Evolutionary conservation across 2,113 vertebrate species (phyloP).

Genomic region (Ceyx margarethae): DNA sequence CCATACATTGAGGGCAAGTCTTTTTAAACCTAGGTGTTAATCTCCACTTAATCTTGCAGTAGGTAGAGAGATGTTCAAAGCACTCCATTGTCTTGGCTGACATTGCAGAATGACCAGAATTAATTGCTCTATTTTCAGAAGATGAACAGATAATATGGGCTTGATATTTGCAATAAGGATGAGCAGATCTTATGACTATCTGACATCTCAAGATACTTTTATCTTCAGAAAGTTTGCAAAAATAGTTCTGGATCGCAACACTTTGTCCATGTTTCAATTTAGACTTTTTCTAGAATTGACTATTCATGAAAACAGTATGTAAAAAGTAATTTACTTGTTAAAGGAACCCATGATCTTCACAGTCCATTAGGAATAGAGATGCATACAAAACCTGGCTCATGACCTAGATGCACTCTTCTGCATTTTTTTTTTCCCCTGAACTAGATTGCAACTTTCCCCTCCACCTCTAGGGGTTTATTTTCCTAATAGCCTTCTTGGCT

Average conservation of each 20-base stretch:
- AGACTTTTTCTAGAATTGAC: not conserved
- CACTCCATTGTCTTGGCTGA: not conserved
- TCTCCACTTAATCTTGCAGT: not conserved
- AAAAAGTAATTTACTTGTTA: not conserved
- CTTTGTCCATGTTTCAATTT: not conserved
- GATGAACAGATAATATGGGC: not conserved
- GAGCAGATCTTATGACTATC: not conserved
- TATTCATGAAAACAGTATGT: not conserved
- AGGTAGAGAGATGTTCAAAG: not conserved
- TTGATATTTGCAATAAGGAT: not conserved
- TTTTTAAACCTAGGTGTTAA: not conserved
- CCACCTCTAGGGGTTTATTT: not conserved
- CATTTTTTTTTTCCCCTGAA: not conserved
- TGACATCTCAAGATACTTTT: not conserved
- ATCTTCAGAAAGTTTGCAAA: slow-evolving; percentile 13
- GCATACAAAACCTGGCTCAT: not conserved
- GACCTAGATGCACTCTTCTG: not conserved
- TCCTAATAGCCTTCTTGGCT: not conserved
- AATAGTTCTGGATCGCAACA: not conserved
- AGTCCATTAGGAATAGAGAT: not conserved
- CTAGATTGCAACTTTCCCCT: not conserved
- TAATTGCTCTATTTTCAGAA: not conserved
- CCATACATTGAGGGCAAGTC: not conserved
- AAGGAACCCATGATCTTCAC: not conserved
- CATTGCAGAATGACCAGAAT: not conserved